These are phyloP conservation scores for Agrotis clavis DNA, from an alignment of 2,888 invertebrate species.

Conservation along the genomic window DNA sequence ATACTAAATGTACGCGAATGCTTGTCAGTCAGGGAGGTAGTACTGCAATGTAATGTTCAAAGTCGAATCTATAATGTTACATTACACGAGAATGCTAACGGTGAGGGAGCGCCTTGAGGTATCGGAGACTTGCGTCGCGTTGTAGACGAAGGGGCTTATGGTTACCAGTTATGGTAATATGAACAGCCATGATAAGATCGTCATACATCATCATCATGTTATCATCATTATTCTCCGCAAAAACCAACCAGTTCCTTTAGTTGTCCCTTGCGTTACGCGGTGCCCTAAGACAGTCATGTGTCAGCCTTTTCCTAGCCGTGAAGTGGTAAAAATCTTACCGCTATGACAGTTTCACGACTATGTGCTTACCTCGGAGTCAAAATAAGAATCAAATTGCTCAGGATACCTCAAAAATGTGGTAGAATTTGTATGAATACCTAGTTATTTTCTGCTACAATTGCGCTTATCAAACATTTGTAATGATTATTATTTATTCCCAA, in stretches of 20 bases:
- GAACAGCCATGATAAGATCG: background rate
- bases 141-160: too few relatives aligned
- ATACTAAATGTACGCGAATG: too few relatives aligned
- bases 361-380: constrained; percentile 23
- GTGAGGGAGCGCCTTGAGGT: too few relatives aligned
- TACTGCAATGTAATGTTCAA: too few relatives aligned
- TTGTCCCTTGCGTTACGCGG: too few relatives aligned
- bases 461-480: constrained; percentile 6
- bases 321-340: background rate
- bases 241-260: too few relatives aligned
- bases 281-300: background rate
- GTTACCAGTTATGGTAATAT: background rate
- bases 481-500: constrained; percentile 31
- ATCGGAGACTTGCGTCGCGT: too few relatives aligned
- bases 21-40: too few relatives aligned
- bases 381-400: constrained; percentile 52
- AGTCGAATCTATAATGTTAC: too few relatives aligned
- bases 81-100: too few relatives aligned
- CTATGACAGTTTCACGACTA: background rate
- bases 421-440: constrained; percentile 46
- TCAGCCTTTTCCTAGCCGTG: background rate
- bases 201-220: too few relatives aligned
- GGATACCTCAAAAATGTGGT: constrained; percentile 43
- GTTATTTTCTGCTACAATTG: constrained; percentile 22
- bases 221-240: too few relatives aligned